Percentiles rank a stretch among this genome's conserved stretches.
phyloP scores from a whole-genome alignment of 64 coral and sea anemone species.

The Porites lutea region DNA sequence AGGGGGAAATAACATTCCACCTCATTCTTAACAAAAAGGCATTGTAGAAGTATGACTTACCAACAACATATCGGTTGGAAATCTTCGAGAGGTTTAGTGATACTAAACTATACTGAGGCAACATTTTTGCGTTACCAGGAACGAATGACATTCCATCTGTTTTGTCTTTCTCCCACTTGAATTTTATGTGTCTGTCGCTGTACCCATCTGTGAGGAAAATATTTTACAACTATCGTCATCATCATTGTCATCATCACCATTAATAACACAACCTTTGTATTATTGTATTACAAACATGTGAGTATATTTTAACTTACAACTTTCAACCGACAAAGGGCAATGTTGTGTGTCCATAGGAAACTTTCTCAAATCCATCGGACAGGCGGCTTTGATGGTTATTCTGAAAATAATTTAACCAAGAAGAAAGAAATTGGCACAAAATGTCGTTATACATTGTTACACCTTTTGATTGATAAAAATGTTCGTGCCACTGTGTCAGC shows the following conservation, averaged over 20 bases:
- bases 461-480: no score
- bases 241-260: not conserved
- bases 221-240: not conserved
- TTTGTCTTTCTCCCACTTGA: slow-evolving; percentile 82
- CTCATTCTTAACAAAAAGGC: no score
- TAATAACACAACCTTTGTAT: not conserved
- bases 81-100: slow-evolving; percentile 47
- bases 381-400: slow-evolving; percentile 83
- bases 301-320: slow-evolving; percentile 81
- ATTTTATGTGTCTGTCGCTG: slow-evolving; percentile 80
- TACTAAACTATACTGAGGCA: slow-evolving; percentile 86
- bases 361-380: slow-evolving; percentile 90
- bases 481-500: no score
- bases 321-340: slow-evolving; percentile 93
- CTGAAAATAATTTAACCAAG: slow-evolving; percentile 41
- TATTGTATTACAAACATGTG: not conserved
- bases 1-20: no score
- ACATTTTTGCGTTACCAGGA: slow-evolving; percentile 76
- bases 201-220: slow-evolving; percentile 72
- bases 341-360: slow-evolving; percentile 96
- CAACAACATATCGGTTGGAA: slow-evolving; percentile 75
- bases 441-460: no score
- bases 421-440: not conserved
- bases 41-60: slow-evolving; percentile 28
- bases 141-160: slow-evolving; percentile 85